Conservation (phyloP, 53 echinoderm and acorn worm species). For the Pentamera pediparva region DNA sequence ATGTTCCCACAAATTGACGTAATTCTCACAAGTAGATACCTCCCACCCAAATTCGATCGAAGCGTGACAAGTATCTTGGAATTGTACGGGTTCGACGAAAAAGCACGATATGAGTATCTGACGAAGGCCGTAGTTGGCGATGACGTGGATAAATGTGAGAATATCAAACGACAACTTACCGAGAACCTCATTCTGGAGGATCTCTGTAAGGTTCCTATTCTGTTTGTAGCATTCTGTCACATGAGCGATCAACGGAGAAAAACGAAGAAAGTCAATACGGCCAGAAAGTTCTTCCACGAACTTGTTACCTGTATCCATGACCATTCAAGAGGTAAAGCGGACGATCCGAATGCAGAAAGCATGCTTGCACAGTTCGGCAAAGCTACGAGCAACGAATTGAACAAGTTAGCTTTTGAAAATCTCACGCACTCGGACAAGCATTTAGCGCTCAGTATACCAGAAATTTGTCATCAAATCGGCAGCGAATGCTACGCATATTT, state of each 20-base stretch:
- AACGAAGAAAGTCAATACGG: background rate
- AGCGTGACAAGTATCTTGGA: background rate
- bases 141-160: background rate
- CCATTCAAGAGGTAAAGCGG: background rate
- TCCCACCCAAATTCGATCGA: background rate
- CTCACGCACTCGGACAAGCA: background rate
- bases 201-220: background rate
- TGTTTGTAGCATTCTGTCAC: constrained; percentile 7
- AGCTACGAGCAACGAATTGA: constrained; percentile 2
- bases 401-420: constrained; percentile 5
- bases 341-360: background rate
- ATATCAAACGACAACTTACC: background rate
- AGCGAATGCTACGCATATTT: background rate
- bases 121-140: background rate
- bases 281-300: background rate
- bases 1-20: background rate
- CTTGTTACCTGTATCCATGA: background rate
- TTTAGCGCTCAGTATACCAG: background rate
- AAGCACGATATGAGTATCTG: constrained; percentile 3
- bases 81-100: constrained; percentile 3
- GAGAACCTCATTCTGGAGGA: background rate
- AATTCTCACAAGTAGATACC: constrained; percentile 1
- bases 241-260: background rate
- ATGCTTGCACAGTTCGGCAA: constrained; percentile 4
- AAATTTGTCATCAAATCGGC: constrained; percentile 4